Percentiles rank a stretch among this genome's conserved stretches.
phyloP scores from a whole-genome alignment of 1,140 invertebrate species.

The Pseudomyrmex pallidus region DNA sequence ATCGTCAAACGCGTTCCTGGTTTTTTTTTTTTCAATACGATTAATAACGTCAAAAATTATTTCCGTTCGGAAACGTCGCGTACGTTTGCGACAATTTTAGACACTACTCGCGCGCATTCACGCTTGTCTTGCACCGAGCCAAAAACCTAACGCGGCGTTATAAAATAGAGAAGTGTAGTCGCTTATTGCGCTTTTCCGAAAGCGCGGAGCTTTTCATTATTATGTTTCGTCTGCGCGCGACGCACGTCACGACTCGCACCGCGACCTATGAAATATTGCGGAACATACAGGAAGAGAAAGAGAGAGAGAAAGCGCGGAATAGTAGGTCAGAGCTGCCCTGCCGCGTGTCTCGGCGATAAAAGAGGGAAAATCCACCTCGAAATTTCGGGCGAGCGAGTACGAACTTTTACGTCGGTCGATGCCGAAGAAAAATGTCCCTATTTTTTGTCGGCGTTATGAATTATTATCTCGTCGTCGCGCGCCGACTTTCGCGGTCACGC shows the following conservation, averaged over 20 bases:
- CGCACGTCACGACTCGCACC: slow-evolving; percentile 33
- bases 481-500: background rate
- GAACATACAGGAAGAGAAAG: background rate
- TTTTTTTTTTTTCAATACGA: background rate
- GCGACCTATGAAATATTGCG: slow-evolving; percentile 56
- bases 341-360: background rate
- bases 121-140: slow-evolving; percentile 1
- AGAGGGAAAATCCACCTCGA: slow-evolving; percentile 34
- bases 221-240: slow-evolving; percentile 52
- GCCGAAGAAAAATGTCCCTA: slow-evolving; percentile 26
- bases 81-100: background rate
- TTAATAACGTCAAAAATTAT: slow-evolving; percentile 27
- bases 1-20: no score
- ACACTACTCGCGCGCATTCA: background rate
- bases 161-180: background rate
- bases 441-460: slow-evolving; percentile 50
- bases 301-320: background rate
- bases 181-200: slow-evolving; percentile 46
- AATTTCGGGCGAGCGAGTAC: slow-evolving; percentile 20
- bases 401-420: slow-evolving; percentile 13
- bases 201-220: slow-evolving; percentile 30
- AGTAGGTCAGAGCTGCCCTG: slow-evolving; percentile 39
- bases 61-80: background rate
- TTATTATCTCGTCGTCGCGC: slow-evolving; percentile 43
- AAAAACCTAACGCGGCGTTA: slow-evolving; percentile 13